Evolutionary conservation across 2,888 invertebrate species (phyloP).

Genomic region (Coenonympha arcania): DNA sequence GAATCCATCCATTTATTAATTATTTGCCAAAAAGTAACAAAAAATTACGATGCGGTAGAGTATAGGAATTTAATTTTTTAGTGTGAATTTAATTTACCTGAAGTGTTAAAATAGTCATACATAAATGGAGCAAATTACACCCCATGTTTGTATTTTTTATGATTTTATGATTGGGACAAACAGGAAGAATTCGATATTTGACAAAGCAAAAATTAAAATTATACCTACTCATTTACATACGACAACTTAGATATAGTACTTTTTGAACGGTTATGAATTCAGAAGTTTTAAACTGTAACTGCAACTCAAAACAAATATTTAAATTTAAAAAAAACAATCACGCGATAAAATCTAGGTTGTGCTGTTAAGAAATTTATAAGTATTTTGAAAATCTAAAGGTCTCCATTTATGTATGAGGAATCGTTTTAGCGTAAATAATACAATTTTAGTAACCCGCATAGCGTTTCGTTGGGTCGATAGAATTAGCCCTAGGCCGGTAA

Average conservation of each 20-base stretch:
- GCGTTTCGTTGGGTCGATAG: not conserved
- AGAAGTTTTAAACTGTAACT: too few species aligned
- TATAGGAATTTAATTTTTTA: slow-evolving; percentile 6
- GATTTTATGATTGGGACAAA: too few species aligned
- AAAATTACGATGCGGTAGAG: slow-evolving; percentile 6
- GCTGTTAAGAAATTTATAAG: too few species aligned
- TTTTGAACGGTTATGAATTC: too few species aligned
- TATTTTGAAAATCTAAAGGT: not conserved
- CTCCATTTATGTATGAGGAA: not conserved
- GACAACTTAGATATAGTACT: too few species aligned
- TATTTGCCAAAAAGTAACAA: slow-evolving; percentile 35
- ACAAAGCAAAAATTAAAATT: too few species aligned
- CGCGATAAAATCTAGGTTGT: too few species aligned
- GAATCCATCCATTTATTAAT: slow-evolving; percentile 51
- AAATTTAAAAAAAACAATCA: not conserved
- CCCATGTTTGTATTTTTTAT: too few species aligned
- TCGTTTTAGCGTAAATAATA: not conserved
- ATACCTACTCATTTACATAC: too few species aligned
- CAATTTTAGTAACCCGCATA: not conserved
- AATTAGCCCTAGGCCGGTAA: slow-evolving; percentile 34
- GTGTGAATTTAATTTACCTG: not conserved
- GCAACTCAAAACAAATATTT: not conserved
- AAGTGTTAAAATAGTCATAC: not conserved
- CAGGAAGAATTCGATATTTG: too few species aligned
- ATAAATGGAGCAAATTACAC: slow-evolving; percentile 3